Base-by-base conservation (phyloP, 2,888 invertebrate species). In the Cerceris ruficornis region DNA sequence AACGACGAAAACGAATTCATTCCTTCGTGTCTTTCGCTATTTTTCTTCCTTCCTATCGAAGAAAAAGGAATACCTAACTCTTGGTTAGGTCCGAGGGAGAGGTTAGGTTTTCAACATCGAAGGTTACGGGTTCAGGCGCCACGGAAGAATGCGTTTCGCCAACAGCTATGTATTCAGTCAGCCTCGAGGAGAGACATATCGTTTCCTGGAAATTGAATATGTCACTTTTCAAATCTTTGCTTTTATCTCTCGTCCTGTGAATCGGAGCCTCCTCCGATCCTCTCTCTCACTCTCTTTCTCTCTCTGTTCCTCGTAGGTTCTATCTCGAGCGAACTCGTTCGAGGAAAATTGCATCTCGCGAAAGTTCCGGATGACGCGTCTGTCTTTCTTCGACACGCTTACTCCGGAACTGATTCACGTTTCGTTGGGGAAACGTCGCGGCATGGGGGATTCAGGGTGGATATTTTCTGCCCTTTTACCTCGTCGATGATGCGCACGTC, bases 131-230 rank as follows among this genome's bases (percentile, higher is more conserved):
- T 28, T 28, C 2, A 46, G 5, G 5, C 46, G 46, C 9, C 46
- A 6, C 9, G 8, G 46, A 6, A 46, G 11, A 46, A 8, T 11
- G 46, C 46, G 46, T 46, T 11, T 11, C 46, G 46, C 46, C 46
- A 46, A 46, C 46, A 46, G 8, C 50, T n/a, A 7, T 7, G 28
- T n/a, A 50, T 13, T n/a, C n/a, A 7, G 50, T 50, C 50, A n/a
- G 13, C n/a, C 50, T 50, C n/a, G 28, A 28, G 13, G 13, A 17
- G 11, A 58, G 61, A 69, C 73, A 70, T 68, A 77, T 81, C 77
- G 65, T 62, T 69, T 71, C 52, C 54, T 74, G 65, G 73, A 81
- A 81, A 85, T 85, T 84, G 84, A 85, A 85, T 83, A 78, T 82
- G 81, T 80, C 81, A 75, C 79, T 75, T 69, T 69, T 81, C 73